Percentiles rank a stretch among this genome's conserved stretches.
These are phyloP conservation scores for Aphrophora alni DNA, from an alignment of 2,888 invertebrate genomes.

Conservation along the genomic window DNA sequence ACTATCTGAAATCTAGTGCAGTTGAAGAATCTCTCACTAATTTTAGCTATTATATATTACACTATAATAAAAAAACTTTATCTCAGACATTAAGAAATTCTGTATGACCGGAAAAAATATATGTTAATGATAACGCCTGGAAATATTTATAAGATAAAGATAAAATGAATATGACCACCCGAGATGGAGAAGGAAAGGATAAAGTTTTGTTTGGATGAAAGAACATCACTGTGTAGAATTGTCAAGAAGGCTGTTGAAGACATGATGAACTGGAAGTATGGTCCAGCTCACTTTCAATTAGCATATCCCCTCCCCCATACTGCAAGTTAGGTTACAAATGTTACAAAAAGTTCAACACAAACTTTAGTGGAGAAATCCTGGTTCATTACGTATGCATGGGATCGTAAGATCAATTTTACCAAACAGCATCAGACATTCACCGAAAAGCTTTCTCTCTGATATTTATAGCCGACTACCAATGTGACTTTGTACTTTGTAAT, in stretches of 20 bases:
- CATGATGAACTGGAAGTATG: neutral
- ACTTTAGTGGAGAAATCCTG: neutral
- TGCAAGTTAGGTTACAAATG: too few relatives aligned
- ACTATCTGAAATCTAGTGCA: too few relatives aligned
- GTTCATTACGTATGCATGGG: neutral
- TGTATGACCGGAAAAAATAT: too few relatives aligned
- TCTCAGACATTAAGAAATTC: too few relatives aligned
- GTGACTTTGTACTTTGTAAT: neutral
- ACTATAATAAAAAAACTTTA: too few relatives aligned
- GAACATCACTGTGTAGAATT: neutral
- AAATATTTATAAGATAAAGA: too few relatives aligned
- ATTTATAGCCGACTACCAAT: too few relatives aligned
- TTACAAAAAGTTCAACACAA: too few relatives aligned
- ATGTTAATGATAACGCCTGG: too few relatives aligned
- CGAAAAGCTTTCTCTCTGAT: neutral
- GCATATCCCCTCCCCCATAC: neutral
- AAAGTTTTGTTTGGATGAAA: neutral
- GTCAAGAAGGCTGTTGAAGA: neutral
- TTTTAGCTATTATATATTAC: too few relatives aligned
- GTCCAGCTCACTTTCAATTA: neutral
- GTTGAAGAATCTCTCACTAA: too few relatives aligned
- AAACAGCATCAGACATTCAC: neutral
- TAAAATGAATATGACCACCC: neutral
- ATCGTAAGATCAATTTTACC: neutral
- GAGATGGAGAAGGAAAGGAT: neutral